Percentiles rank a stretch among this genome's conserved stretches.
Evolutionary conservation across 2,113 vertebrate species (phyloP).

Genomic region (Oncorhynchus clarkii): DNA sequence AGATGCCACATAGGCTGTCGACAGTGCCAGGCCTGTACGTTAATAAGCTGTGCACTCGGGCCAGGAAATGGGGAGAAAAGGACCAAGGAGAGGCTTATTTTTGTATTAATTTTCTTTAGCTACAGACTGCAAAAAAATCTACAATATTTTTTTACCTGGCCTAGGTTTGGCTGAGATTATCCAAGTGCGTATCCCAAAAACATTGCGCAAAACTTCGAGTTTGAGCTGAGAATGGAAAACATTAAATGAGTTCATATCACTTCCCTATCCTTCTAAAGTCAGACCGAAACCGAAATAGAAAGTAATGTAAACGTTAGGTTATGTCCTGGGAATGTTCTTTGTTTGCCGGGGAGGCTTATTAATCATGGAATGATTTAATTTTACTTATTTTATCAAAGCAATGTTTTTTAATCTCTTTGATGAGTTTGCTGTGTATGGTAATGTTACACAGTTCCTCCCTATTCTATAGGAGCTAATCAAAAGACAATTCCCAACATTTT

Average conservation of each 20-base stretch:
- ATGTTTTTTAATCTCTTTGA: too few species aligned
- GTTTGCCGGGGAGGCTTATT: too few species aligned
- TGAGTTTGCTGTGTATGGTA: too few species aligned
- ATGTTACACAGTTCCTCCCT: too few species aligned
- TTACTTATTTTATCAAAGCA: too few species aligned
- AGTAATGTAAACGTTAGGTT: too few species aligned
- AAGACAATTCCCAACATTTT: too few species aligned
- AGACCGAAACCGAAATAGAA: too few species aligned
- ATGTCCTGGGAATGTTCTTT: too few species aligned
- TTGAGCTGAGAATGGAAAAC: background rate
- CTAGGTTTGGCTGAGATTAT: background rate
- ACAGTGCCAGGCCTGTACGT: background rate
- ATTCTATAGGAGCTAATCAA: too few species aligned
- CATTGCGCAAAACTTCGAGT: background rate
- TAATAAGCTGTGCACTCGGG: background rate
- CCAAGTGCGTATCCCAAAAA: background rate
- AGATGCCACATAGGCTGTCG: constrained; percentile 7
- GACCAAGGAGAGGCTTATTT: background rate
- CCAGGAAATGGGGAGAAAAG: background rate
- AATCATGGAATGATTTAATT: too few species aligned
- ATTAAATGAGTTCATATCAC: background rate
- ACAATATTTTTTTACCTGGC: background rate
- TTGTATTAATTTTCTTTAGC: background rate
- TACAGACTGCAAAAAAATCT: too few species aligned
- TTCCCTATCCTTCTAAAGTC: background rate